These are phyloP conservation scores for Erpornis zantholeuca DNA, from an alignment of 2,113 vertebrate species.

Conservation along the genomic window DNA sequence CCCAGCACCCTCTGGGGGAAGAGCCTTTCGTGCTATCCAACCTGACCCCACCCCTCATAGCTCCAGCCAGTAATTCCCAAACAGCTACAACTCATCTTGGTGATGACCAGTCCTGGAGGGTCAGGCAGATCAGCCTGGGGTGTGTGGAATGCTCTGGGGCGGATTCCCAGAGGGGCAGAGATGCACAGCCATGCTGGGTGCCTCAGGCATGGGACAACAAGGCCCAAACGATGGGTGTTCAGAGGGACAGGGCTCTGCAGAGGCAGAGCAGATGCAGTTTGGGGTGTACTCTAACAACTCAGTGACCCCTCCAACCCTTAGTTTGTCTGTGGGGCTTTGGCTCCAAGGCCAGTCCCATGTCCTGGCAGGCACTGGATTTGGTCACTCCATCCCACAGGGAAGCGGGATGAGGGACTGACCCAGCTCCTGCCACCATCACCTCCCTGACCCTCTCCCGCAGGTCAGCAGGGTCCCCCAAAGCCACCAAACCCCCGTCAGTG, in stretches of 20 bases:
- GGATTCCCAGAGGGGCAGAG: background rate
- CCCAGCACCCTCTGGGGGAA: background rate
- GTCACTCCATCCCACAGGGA: background rate
- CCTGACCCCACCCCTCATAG: background rate
- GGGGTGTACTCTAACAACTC: background rate
- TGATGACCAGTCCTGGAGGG: background rate
- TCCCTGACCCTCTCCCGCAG: background rate
- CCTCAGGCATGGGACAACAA: background rate
- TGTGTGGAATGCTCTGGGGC: background rate
- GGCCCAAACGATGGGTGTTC: too few relatives aligned
- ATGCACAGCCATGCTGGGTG: background rate
- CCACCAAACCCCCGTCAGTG: background rate
- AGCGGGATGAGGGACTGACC: background rate
- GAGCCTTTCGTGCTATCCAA: background rate
- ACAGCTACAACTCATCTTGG: background rate
- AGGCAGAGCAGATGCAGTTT: background rate
- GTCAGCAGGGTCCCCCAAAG: background rate
- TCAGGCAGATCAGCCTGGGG: rapidly evolving
- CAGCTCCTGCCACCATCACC: background rate
- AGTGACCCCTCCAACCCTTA: background rate
- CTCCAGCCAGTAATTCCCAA: background rate
- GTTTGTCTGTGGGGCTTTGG: background rate
- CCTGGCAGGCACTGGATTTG: background rate
- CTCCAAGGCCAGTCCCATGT: background rate
- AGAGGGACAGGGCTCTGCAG: background rate